A percentile compares a stretch with the other conserved stretches of the same genome.
phyloP scores from a whole-genome alignment of 2,888 invertebrate species.

The Xylophagus ater region DNA sequence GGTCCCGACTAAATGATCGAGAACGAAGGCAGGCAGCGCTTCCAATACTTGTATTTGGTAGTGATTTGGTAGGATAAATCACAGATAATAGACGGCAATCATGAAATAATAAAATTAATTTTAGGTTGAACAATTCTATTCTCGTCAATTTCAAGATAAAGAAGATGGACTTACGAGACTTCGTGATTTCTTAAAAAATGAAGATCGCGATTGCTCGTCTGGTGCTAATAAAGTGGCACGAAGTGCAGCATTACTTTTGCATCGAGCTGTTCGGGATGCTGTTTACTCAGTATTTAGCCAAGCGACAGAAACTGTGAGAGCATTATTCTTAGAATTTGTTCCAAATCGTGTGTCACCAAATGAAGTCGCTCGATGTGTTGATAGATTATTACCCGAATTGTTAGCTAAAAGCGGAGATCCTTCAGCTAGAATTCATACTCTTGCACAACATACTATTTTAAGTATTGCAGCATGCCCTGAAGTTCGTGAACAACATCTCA shows the following conservation, averaged over 20 bases:
- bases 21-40: slow-evolving; percentile 80
- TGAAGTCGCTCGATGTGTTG: slow-evolving; percentile 71
- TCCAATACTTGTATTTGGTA: slow-evolving; percentile 84
- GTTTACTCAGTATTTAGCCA: slow-evolving; percentile 80
- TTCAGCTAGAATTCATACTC: slow-evolving; percentile 72
- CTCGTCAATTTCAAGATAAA: slow-evolving; percentile 80
- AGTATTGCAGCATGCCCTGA: slow-evolving; percentile 74
- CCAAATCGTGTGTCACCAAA: slow-evolving; percentile 72
- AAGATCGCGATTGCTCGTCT: slow-evolving; percentile 22
- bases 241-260: slow-evolving; percentile 67
- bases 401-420: slow-evolving; percentile 79
- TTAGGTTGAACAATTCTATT: slow-evolving; percentile 81
- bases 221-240: slow-evolving; percentile 69
- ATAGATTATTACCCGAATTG: slow-evolving; percentile 71
- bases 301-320: slow-evolving; percentile 69
- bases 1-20: slow-evolving; percentile 55
- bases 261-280: slow-evolving; percentile 72
- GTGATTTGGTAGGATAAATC: slow-evolving; percentile 55
- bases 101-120: too few species aligned
- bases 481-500: slow-evolving; percentile 68
- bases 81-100: too few species aligned
- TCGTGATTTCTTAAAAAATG: slow-evolving; percentile 34
- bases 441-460: slow-evolving; percentile 77
- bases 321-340: slow-evolving; percentile 75
- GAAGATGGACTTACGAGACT: slow-evolving; percentile 73